Evolutionary conservation across 2,888 invertebrate species (phyloP), one percentile per base, ranked within the genome.

Genomic region (Rhagium mordax): DNA sequence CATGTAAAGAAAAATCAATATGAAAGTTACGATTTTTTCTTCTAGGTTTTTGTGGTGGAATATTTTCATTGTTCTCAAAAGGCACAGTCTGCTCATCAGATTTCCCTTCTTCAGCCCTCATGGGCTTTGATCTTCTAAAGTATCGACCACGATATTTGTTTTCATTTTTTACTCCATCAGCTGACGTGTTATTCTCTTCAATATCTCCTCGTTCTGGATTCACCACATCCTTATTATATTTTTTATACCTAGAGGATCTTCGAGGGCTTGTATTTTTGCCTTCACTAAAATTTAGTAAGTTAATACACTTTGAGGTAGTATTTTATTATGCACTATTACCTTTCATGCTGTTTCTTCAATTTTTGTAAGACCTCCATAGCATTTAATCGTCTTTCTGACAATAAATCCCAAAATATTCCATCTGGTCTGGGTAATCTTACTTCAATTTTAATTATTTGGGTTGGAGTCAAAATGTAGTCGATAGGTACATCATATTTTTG

Each of bases 391-490:
- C 94, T 91, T 81, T 92, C 90, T 29, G 94, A 94, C 67, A 96
- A 88, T 76, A 94, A 86, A 79, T 93, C 92, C 96, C 96, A 96
- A 83, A 94, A 90, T 48, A 96, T 92, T n/a, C 94, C 94, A 47
- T 86, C 85, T 1, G 96, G 96, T 79, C 94, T 92, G 41, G 90
- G 89, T 77, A 91, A 86, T 75, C 89, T 89, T 65, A 90, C 89
- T 65, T 89, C 86, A 68, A 93, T 91, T 78, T 90, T 86, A 81
- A 94, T 92, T 78, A 95, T 93, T 89, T 94, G 92, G 10, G 94
- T 94, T 29, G 96, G 96, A 7, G 96, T 96, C 79, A 96, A 90
- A 84, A 97, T 96, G 81, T 94, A 91, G 86, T 97, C 96, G 64
- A 96, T 93, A 62, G 95, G 95, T 20, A 96, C 92, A 88, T 97